Evolutionary conservation across 2,888 invertebrate species (phyloP).

Genomic region (Latrodectus elegans): DNA sequence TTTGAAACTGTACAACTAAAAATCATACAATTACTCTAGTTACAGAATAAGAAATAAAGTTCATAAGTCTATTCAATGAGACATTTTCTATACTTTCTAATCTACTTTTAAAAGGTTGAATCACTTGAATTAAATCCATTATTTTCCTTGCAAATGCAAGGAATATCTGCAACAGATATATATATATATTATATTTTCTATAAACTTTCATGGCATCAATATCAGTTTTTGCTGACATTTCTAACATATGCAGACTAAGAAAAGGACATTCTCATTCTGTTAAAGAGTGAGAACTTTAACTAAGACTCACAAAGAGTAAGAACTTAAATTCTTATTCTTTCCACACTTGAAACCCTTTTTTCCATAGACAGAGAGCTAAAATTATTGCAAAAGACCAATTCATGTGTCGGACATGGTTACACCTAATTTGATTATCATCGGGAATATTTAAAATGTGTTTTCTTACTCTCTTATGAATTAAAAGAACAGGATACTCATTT

Average conservation of each 20-base stretch:
- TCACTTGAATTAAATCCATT: too few species aligned
- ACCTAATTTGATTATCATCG: not conserved
- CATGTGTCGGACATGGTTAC: not conserved
- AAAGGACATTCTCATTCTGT: conserved; percentile 1
- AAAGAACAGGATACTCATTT: not conserved
- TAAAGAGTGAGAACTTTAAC: too few species aligned
- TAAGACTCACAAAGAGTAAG: too few species aligned
- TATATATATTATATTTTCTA: too few species aligned
- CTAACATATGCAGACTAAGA: not conserved
- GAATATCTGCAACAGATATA: too few species aligned
- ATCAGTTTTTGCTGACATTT: conserved; percentile 4
- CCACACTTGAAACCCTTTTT: not conserved
- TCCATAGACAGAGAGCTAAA: not conserved
- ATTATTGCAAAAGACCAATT: not conserved
- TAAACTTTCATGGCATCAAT: not conserved
- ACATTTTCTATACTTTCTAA: too few species aligned
- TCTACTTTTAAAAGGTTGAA: too few species aligned
- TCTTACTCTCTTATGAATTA: not conserved
- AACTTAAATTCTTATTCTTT: not conserved
- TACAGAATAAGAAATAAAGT: too few species aligned
- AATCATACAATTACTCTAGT: too few species aligned
- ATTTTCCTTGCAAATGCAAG: too few species aligned
- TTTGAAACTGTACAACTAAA: too few species aligned
- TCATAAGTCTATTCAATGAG: too few species aligned
- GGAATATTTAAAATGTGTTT: not conserved